These are phyloP conservation scores for Erannis defoliaria DNA, from an alignment of 2,888 invertebrate species.

Conservation along the genomic window DNA sequence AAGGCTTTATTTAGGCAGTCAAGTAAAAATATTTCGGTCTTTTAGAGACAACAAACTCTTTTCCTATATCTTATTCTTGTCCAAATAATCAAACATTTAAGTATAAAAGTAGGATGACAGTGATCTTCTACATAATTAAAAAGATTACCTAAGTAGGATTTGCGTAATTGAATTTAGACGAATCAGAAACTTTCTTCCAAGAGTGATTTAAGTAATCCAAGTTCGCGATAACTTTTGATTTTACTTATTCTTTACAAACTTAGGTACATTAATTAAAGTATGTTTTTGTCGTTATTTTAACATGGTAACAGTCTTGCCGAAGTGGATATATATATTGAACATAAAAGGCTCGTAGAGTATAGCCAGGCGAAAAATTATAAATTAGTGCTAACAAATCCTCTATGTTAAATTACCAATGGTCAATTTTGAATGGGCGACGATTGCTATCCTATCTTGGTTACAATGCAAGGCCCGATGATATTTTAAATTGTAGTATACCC, in stretches of 20 bases:
- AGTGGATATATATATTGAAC: no score
- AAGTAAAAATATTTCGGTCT: no score
- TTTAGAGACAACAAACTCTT: background rate
- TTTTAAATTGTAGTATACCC: no score
- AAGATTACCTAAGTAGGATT: conserved; percentile 36
- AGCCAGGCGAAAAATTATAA: no score
- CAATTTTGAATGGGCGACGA: no score
- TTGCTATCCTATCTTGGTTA: no score
- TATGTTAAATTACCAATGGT: no score
- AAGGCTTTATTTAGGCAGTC: no score
- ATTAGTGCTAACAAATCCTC: no score
- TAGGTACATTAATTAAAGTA: conserved; percentile 32
- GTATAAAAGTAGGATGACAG: conserved; percentile 15
- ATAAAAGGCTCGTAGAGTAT: no score
- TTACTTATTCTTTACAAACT: conserved; percentile 36
- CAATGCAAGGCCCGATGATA: no score
- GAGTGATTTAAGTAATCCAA: conserved; percentile 45
- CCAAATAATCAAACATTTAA: conserved; percentile 10
- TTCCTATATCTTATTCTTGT: background rate
- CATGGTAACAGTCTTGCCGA: no score
- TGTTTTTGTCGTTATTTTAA: background rate
- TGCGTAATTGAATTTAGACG: conserved; percentile 40
- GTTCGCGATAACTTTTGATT: conserved; percentile 42
- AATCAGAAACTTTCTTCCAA: conserved; percentile 42
- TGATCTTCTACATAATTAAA: conserved; percentile 34